These are phyloP conservation scores for Zoroaster sp. DNA, from an alignment of 53 echinoderm and acorn worm species.

Conservation along the genomic window DNA sequence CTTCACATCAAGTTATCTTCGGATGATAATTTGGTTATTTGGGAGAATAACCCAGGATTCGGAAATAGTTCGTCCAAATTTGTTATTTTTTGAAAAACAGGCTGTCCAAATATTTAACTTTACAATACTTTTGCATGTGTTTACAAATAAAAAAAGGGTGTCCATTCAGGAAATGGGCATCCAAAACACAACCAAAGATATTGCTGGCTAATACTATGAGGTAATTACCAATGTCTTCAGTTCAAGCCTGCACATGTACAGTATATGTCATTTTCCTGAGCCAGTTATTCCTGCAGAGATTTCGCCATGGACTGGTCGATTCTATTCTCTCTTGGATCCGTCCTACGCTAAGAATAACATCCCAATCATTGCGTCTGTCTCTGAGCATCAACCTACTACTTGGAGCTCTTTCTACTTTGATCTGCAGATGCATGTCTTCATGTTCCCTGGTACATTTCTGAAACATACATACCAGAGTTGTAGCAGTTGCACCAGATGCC, in stretches of 20 bases:
- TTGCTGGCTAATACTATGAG: background rate
- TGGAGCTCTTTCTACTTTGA: constrained; percentile 99
- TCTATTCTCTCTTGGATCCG: constrained; percentile 98
- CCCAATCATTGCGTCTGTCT: constrained; percentile 97
- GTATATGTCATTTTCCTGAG: constrained; percentile 35
- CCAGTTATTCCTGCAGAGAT: constrained; percentile 70
- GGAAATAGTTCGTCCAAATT: too few species aligned
- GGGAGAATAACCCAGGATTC: too few species aligned
- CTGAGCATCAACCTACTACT: constrained; percentile 99
- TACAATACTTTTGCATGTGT: too few species aligned
- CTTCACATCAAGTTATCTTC: too few species aligned
- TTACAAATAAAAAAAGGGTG: too few species aligned
- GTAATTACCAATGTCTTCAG: too few species aligned
- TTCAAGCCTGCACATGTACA: too few species aligned
- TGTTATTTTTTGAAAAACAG: too few species aligned
- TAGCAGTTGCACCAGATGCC: background rate
- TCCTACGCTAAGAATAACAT: constrained; percentile 99
- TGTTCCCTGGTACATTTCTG: constrained; percentile 85
- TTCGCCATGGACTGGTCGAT: constrained; percentile 98
- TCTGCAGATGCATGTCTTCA: constrained; percentile 98
- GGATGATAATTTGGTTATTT: too few species aligned
- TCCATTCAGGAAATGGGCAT: too few species aligned
- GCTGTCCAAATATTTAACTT: too few species aligned
- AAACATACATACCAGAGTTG: background rate
- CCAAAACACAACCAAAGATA: too few species aligned